Conservation (phyloP, 2,113 vertebrate genomes). For the Anguilla japonica region DNA sequence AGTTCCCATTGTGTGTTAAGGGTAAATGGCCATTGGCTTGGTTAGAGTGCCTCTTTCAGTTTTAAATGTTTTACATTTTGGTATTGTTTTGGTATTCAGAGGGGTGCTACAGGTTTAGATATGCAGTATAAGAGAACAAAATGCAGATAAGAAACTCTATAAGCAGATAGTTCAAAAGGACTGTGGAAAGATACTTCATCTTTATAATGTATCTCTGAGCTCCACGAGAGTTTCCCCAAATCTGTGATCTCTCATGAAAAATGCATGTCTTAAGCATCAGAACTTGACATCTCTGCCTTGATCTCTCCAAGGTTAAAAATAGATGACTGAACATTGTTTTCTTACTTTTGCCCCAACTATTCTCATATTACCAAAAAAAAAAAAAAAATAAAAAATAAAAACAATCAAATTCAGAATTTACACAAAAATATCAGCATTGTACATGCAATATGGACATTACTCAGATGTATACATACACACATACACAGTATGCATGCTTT, state of each 20-base stretch:
- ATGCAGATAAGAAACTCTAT: neutral
- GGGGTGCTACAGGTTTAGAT: neutral
- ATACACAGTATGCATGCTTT: slow-evolving; percentile 27
- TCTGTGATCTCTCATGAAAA: neutral
- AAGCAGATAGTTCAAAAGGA: neutral
- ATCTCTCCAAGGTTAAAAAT: slow-evolving; percentile 1
- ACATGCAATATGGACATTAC: neutral
- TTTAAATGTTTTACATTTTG: neutral
- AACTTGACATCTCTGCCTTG: slow-evolving; percentile 2
- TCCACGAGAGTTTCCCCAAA: neutral
- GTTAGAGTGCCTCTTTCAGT: no score
- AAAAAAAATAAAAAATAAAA: neutral
- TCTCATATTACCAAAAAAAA: neutral
- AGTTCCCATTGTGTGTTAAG: no score
- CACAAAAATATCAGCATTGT: no score
- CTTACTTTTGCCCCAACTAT: neutral
- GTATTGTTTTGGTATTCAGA: neutral
- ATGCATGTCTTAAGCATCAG: slow-evolving; percentile 4
- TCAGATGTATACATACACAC: neutral
- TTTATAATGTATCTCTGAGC: neutral
- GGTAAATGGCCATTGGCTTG: no score
- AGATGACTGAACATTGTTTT: neutral
- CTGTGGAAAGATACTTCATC: neutral
- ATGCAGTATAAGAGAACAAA: neutral
- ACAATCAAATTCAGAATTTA: no score